Evolutionary conservation across 1,140 invertebrate genomes (phyloP).

Genomic region (Apis mellifera): Amel_HAv3.1 CM009943.2:3613501-3614000

Average conservation of each 20-base stretch:
- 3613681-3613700: background rate
- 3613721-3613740: background rate
- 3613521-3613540: too few relatives aligned
- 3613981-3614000: slow-evolving; percentile 74
- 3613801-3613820: background rate
- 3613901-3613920: background rate
- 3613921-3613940: slow-evolving; percentile 57
- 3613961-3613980: slow-evolving; percentile 69
- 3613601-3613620: too few relatives aligned
- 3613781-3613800: background rate
- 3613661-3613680: background rate
- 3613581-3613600: too few relatives aligned
- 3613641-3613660: background rate
- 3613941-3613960: slow-evolving; percentile 61
- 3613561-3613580: background rate
- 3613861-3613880: background rate
- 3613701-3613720: background rate
- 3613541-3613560: too few relatives aligned
- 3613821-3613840: background rate
- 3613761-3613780: background rate
- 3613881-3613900: slow-evolving; percentile 6
- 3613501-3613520: too few relatives aligned
- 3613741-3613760: background rate
- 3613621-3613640: background rate
- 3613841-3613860: background rate